Evolutionary conservation across 2,797 vertebrate species (phyloP).

Genomic region (Alcedo atthis): DNA sequence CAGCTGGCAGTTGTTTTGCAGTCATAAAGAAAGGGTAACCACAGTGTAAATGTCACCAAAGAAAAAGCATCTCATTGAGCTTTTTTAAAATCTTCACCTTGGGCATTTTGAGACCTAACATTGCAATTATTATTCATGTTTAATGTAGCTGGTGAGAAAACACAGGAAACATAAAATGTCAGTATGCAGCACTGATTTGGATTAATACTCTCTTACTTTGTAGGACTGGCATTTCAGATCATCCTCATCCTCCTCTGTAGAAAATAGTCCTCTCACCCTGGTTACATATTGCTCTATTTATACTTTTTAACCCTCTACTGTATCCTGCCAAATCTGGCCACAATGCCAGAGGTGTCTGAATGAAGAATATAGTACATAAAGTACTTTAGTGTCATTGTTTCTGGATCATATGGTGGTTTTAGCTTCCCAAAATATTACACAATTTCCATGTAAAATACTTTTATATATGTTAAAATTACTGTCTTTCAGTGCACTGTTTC

Average conservation of each 20-base stretch:
- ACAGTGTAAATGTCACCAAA: neutral
- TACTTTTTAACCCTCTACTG: neutral
- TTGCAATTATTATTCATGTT: neutral
- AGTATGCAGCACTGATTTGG: neutral
- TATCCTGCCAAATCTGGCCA: neutral
- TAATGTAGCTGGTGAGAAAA: neutral
- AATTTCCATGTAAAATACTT: neutral
- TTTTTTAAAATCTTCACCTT: neutral
- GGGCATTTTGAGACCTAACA: neutral
- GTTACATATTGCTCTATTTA: neutral
- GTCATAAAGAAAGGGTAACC: neutral
- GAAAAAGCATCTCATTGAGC: neutral
- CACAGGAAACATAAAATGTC: neutral
- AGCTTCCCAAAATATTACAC: neutral
- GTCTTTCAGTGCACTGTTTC: slow-evolving; percentile 77
- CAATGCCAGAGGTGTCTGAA: neutral
- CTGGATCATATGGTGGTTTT: neutral
- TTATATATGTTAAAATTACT: neutral
- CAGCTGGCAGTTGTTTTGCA: neutral
- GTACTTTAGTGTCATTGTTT: neutral
- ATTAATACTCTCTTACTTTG: neutral
- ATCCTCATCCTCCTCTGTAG: neutral
- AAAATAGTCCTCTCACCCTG: neutral
- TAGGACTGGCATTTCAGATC: neutral
- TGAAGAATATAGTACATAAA: neutral